Conservation (phyloP, 2,888 invertebrate genomes). For the Pyrgus malvae region DNA sequence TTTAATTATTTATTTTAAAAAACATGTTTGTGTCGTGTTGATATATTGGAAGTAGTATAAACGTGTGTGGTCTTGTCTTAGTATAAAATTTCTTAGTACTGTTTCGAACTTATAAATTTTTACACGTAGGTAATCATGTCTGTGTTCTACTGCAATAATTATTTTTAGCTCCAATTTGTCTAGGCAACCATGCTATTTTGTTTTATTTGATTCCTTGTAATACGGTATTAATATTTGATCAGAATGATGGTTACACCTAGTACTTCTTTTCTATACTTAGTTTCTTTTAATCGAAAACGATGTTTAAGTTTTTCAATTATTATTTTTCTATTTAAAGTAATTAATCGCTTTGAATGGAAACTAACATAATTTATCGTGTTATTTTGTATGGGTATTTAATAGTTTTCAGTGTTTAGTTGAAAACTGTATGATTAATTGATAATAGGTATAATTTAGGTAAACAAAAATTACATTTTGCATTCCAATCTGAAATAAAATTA, state of each 20-base stretch:
- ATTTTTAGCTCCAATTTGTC: constrained; percentile 13
- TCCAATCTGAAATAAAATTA: too few relatives aligned
- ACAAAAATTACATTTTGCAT: too few relatives aligned
- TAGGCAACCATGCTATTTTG: not conserved
- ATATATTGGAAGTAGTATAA: constrained; percentile 49
- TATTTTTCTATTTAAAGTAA: too few relatives aligned
- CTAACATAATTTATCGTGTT: too few relatives aligned
- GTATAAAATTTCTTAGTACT: constrained; percentile 40
- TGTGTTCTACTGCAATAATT: constrained; percentile 18
- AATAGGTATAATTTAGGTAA: too few relatives aligned
- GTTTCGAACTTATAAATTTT: constrained; percentile 47
- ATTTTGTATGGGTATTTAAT: too few relatives aligned
- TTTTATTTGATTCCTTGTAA: not conserved
- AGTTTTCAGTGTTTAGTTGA: too few relatives aligned
- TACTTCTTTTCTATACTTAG: not conserved
- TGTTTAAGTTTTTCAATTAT: constrained; percentile 3
- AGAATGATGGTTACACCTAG: constrained; percentile 9
- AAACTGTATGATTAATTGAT: too few relatives aligned
- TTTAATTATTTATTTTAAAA: constrained; percentile 41
- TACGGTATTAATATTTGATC: not conserved
- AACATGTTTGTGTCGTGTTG: constrained; percentile 42
- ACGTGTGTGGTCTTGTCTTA: constrained; percentile 48
- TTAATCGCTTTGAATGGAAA: too few relatives aligned
- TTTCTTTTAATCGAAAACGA: not conserved
- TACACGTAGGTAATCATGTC: constrained; percentile 46